Evolutionary conservation across 2,888 invertebrate genomes (phyloP), one percentile per base, ranked within the genome.

Genomic region (Lepidochitona cinerea): DNA sequence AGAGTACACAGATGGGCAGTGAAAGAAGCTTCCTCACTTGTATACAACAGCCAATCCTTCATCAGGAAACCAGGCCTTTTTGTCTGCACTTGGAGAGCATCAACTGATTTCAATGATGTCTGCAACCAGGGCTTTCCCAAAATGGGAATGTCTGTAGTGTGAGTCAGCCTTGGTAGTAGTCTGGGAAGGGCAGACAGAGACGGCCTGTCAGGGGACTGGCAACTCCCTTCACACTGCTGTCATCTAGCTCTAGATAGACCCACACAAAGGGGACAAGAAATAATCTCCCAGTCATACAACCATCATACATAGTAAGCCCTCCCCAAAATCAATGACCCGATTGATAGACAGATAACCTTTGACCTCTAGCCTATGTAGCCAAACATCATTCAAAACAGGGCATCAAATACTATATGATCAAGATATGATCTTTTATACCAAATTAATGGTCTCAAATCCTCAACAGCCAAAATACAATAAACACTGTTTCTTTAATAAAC

Each of bases 71-170:
- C 49, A 4, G 18, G 49, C n/a, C 49, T 49, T 59, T 59, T 59
- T 59, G 59, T 59, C 59, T 59, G 59, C 26, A 18, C 32, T 29
- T 26, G 23, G 29, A 23, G 23, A 29, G 59, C 59, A 29, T 59
- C 59, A 59, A 29, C 32, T 59, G 59, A 14, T 59, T 59, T 59
- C 29, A 59, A 59, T 59, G 59, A 29, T 29, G 7, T 49, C 49
- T 49, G 49, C 49, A 41, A 18, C 41, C 41, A 23, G 59, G 59
- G 59, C 59, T 59, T 59, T 59, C 59, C 59, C 59, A 59, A 59
- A 59, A 59, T 59, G 59, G 59, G 23, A 18, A 29, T 23, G 59
- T 32, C 23, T 59, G 59, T 59, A 49, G 49, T n/a, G 7, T 49
- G 49, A 49, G n/a, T 49, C 49, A 49, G 49, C 49, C 49, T 23